These are phyloP conservation scores for Lithobates sylvaticus DNA, from an alignment of 2,797 vertebrate species.

Conservation along the genomic window DNA sequence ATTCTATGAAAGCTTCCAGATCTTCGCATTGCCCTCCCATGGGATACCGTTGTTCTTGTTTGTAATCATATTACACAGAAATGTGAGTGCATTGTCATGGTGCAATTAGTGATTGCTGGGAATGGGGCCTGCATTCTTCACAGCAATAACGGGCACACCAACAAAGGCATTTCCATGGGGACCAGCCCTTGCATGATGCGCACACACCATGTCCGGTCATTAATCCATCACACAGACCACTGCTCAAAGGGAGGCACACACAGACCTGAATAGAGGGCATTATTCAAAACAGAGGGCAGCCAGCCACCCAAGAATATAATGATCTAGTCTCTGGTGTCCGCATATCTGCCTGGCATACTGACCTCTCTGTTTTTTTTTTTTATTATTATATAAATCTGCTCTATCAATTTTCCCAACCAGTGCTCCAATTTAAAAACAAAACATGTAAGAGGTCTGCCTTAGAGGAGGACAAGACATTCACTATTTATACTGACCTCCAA, in stretches of 20 bases:
- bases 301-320: not conserved
- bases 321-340: not conserved
- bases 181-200: not conserved
- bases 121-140: not conserved
- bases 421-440: too few species aligned
- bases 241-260: not conserved
- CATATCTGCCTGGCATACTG: not conserved
- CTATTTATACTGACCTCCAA: too few species aligned
- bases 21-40: not conserved
- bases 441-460: too few species aligned
- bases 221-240: not conserved
- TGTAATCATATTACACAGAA: not conserved
- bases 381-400: too few species aligned
- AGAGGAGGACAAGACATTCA: too few species aligned
- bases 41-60: not conserved
- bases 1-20: not conserved
- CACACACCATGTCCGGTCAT: not conserved
- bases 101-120: constrained; percentile 5
- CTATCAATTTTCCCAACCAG: too few species aligned
- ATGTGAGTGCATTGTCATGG: not conserved
- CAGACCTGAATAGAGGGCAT: not conserved
- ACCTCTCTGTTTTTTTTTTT: too few species aligned
- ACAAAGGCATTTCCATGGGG: constrained; percentile 1
- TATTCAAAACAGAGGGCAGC: not conserved
- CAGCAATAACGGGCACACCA: not conserved